Percentiles rank a stretch among this genome's conserved stretches.
These are phyloP conservation scores for Agrochola litura DNA, from an alignment of 2,888 invertebrate species.

Conservation along the genomic window DNA sequence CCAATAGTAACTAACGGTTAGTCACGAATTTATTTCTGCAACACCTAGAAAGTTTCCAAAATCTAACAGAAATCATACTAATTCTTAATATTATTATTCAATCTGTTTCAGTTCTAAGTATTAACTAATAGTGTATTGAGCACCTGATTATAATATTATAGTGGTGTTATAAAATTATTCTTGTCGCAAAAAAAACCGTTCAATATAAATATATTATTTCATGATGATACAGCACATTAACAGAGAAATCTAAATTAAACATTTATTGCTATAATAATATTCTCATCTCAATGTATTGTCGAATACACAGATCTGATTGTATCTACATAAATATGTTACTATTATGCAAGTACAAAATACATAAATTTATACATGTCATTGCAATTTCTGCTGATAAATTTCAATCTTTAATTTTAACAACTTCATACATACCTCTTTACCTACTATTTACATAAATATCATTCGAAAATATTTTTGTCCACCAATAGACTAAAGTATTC, in stretches of 20 bases:
- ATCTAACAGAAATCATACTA: conserved; percentile 49
- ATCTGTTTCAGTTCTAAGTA: conserved; percentile 50
- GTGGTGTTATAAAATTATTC: conserved; percentile 49
- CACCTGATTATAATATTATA: conserved; percentile 60
- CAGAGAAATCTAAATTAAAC: conserved; percentile 47
- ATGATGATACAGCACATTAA: conserved; percentile 53
- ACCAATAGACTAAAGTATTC: conserved; percentile 73
- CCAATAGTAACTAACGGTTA: conserved; percentile 59
- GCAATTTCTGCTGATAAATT: conserved; percentile 79
- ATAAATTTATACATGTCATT: conserved; percentile 65
- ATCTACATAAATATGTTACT: conserved; percentile 57
- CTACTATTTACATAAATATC: conserved; percentile 85
- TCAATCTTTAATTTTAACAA: conserved; percentile 81
- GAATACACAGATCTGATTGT: conserved; percentile 57
- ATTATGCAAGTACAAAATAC: conserved; percentile 68
- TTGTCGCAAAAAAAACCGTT: conserved; percentile 42
- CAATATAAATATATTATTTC: conserved; percentile 37
- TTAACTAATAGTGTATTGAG: conserved; percentile 65
- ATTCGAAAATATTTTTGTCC: conserved; percentile 84
- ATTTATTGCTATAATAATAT: conserved; percentile 59
- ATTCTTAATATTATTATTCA: conserved; percentile 46
- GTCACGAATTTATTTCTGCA: conserved; percentile 60
- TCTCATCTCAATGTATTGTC: conserved; percentile 60
- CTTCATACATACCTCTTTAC: conserved; percentile 80
- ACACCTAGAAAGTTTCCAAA: conserved; percentile 48